Base-by-base conservation (phyloP, 2,888 invertebrate species). In the Dynastes hyllus region DNA sequence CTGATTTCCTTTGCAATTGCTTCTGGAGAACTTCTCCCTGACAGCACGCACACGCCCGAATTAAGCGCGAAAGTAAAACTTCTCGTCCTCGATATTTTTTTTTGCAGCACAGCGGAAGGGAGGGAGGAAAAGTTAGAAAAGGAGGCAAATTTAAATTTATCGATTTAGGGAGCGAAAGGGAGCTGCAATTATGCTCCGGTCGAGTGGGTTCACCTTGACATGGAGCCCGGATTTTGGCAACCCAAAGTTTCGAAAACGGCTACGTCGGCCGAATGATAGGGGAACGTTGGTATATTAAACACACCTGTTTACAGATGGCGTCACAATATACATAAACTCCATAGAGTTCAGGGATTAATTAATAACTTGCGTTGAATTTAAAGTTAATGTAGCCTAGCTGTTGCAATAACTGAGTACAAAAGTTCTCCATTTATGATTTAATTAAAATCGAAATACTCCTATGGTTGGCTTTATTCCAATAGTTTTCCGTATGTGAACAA, bases 191-290 rank as follows among this genome's bases (percentile, higher is more conserved):
- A 63, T 29, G 50, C 50, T 69, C n/a, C 27, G 51, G 69, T 22
- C 22, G 4, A 11, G 45, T 13, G 5, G 22, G 73, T 75, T 75
- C 61, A 75, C 73, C 73, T 75, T 75, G 73, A 61, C 73, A 61
- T 27, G 61, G 37, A 40, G 45, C 61, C 58, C 73, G 73, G 73
- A 75, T 75, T 75, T 75, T 40, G 45, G 45, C 61, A 75, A 75
- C 45, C 69, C 27, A 13, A 58, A 51, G 27, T 69, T 51, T 51
- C 51, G 32, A 32, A 63, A 63, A 63, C 32, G 29, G 32, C 32
- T 63, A 32, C 11, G 27, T 61, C 5, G 61, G 29, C 63, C 2
- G 4, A 69, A 16, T 11, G 51, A 50, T 29, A 50, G 22, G 8
- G 27, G 50, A 45, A 3, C 16, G 27, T 45, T 32, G 67, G 67